Conservation (phyloP, 2,113 vertebrate genomes). For the Hippocampus barbouri region DNA sequence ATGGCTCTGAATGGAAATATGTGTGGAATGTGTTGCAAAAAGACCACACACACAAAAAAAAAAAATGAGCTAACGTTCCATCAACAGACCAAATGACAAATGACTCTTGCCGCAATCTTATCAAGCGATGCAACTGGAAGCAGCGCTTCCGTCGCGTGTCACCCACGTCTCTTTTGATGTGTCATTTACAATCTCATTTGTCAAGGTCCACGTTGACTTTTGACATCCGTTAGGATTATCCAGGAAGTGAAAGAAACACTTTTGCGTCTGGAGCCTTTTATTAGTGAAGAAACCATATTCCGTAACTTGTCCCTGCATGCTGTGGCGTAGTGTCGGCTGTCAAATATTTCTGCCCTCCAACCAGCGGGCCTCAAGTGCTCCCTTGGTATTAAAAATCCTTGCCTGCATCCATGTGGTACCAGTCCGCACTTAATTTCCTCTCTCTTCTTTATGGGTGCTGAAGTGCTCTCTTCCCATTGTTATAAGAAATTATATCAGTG, state of each 20-base stretch:
- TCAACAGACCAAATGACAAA: neutral
- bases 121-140: slow-evolving; percentile 22
- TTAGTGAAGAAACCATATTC: neutral
- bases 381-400: neutral
- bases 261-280: neutral
- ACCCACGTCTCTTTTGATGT: neutral
- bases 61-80: slow-evolving; percentile 20
- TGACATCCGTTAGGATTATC: neutral
- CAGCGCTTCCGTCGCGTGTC: neutral
- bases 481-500: no score
- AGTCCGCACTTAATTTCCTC: no score
- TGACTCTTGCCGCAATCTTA: slow-evolving; percentile 16
- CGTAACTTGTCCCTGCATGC: neutral
- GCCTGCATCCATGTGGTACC: no score
- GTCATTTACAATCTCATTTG: slow-evolving; percentile 12
- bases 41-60: neutral
- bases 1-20: slow-evolving; percentile 27
- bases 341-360: neutral
- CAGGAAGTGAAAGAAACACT: neutral
- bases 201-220: neutral
- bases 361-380: neutral
- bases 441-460: no score
- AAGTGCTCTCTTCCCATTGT: no score
- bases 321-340: neutral
- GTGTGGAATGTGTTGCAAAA: slow-evolving; percentile 43